phyloP scores from a whole-genome alignment of 2,113 vertebrate genomes.

The Spilogale gracilis region DNA sequence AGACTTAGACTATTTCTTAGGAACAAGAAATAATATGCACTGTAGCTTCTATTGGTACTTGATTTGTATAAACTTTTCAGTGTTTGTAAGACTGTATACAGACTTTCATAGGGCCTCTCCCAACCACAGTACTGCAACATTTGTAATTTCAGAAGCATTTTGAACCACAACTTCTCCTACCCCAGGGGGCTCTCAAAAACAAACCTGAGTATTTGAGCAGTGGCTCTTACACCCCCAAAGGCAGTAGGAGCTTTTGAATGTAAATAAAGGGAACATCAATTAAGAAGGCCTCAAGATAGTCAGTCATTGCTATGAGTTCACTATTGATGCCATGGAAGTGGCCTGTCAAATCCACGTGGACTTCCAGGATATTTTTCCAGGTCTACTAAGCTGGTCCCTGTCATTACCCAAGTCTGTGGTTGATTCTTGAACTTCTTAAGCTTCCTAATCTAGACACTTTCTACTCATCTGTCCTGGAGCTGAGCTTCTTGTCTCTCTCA shows the following conservation, averaged over 20 bases:
- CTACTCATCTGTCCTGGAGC: background rate
- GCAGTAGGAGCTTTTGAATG: background rate
- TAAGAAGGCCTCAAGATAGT: background rate
- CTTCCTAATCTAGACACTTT: background rate
- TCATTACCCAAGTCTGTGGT: background rate
- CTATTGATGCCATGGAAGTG: background rate
- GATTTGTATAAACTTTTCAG: conserved; percentile 17
- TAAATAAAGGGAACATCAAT: background rate
- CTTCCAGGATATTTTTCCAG: background rate
- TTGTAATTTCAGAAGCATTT: background rate
- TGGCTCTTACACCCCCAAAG: background rate
- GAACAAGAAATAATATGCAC: background rate
- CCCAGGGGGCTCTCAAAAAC: background rate
- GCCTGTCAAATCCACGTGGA: background rate
- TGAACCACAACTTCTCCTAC: background rate
- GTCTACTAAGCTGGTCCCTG: background rate
- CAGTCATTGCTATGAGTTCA: background rate
- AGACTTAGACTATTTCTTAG: background rate
- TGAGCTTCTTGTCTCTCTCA: background rate
- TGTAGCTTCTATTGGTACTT: background rate
- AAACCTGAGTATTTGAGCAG: background rate
- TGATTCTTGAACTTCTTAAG: background rate
- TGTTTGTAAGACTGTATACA: conserved; percentile 28
- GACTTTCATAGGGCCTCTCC: background rate
- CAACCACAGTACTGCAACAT: background rate